Evolutionary conservation across 1,140 invertebrate genomes (phyloP).

Genomic region (Brachionus rubens): DNA sequence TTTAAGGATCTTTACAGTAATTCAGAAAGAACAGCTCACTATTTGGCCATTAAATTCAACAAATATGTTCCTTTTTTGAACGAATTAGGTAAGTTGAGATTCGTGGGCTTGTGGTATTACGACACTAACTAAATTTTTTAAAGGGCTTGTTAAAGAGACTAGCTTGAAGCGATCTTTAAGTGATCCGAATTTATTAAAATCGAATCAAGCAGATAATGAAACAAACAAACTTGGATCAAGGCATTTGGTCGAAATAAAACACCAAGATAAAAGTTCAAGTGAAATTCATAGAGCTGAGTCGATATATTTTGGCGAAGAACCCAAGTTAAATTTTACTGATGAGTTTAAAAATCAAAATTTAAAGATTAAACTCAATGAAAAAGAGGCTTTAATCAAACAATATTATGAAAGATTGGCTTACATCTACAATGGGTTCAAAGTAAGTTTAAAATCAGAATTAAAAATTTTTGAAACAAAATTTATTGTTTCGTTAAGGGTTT

Average conservation of each 20-base stretch:
- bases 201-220: not conserved
- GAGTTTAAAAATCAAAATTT: not conserved
- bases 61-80: constrained; percentile 3
- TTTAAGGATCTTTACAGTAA: not conserved
- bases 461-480: no score
- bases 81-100: constrained; percentile 3
- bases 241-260: not conserved
- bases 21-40: not conserved
- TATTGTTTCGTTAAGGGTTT: constrained; percentile 3
- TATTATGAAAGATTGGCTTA: not conserved
- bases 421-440: constrained; percentile 21
- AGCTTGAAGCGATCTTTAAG: not conserved
- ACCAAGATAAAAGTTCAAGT: not conserved
- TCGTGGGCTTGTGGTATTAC: no score
- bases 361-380: not conserved
- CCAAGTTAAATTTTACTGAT: not conserved
- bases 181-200: not conserved
- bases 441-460: not conserved
- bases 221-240: not conserved
- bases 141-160: not conserved
- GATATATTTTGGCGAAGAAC: not conserved
- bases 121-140: no score
- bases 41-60: not conserved
- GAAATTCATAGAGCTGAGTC: not conserved
- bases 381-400: not conserved